Evolutionary conservation across 2,113 vertebrate genomes (phyloP).

Genomic region (Amphiprion percula): DNA sequence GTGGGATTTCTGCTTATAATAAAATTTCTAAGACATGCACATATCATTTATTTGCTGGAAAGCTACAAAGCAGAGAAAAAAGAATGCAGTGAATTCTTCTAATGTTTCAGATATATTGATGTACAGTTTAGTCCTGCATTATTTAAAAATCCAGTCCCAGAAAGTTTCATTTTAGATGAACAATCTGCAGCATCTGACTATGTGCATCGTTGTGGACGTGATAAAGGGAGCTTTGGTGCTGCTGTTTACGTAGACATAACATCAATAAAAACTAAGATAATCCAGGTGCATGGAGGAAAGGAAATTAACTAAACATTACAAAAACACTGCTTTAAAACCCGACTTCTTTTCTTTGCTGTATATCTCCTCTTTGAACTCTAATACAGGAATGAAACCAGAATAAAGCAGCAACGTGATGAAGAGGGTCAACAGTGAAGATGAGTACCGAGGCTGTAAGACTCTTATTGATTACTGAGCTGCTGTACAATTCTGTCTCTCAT

Average conservation of each 20-base stretch:
- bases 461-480: slow-evolving; percentile 47
- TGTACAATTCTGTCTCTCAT: slow-evolving; percentile 14
- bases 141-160: background rate
- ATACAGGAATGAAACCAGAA: slow-evolving; percentile 42
- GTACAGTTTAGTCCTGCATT: too few relatives aligned
- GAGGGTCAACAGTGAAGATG: slow-evolving; percentile 12
- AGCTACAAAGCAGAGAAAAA: too few relatives aligned
- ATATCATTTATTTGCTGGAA: too few relatives aligned
- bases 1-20: too few relatives aligned
- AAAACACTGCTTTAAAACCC: background rate
- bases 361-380: slow-evolving; percentile 47
- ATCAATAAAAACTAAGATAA: slow-evolving; percentile 5
- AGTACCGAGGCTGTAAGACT: slow-evolving; percentile 23
- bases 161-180: background rate
- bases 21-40: too few relatives aligned
- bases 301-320: background rate
- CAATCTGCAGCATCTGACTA: background rate
- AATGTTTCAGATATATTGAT: too few relatives aligned
- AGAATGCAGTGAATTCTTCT: too few relatives aligned
- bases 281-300: slow-evolving; percentile 5
- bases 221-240: background rate
- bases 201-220: background rate
- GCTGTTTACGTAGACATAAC: background rate
- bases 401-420: slow-evolving; percentile 39
- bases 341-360: background rate